Percentiles rank a stretch among this genome's conserved stretches.
Conservation (phyloP, 2,113 vertebrate genomes). For the Bagarius yarrelli region DNA sequence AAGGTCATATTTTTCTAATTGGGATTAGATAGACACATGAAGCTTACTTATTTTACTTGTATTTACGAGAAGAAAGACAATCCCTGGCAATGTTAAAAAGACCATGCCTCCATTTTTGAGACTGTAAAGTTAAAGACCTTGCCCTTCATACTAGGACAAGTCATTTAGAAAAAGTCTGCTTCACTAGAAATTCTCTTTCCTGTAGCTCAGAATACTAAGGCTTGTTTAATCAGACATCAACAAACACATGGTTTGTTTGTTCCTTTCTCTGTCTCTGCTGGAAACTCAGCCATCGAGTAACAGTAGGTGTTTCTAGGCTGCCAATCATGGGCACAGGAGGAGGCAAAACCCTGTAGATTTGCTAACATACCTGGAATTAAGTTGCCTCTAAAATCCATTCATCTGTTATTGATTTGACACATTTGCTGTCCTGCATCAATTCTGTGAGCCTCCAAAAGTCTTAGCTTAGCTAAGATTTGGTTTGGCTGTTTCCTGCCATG, state of each 20-base stretch:
- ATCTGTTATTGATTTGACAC: constrained; percentile 12
- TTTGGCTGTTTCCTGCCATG: constrained; percentile 13
- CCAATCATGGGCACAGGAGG: not conserved
- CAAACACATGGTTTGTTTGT: not conserved
- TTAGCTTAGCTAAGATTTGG: constrained; percentile 1
- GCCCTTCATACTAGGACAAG: not conserved
- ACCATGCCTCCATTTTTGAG: not conserved
- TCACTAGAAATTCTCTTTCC: not conserved
- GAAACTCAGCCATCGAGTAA: not conserved
- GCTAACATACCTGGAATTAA: not conserved
- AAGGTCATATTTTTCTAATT: not conserved
- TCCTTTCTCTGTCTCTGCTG: too few relatives aligned
- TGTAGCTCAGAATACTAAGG: not conserved
- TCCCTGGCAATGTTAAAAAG: not conserved
- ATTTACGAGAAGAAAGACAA: not conserved
- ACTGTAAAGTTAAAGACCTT: not conserved
- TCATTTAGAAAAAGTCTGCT: not conserved
- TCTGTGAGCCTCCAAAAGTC: constrained; percentile 6
- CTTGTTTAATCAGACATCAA: not conserved
- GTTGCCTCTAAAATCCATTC: constrained; percentile 10
- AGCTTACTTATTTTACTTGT: not conserved
- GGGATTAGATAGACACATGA: not conserved
- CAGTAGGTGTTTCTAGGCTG: not conserved
- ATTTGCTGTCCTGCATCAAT: constrained; percentile 5
- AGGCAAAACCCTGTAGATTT: constrained; percentile 3